Percentiles rank a stretch among this genome's conserved stretches.
phyloP scores from a whole-genome alignment of 1,140 invertebrate genomes.

The Periplaneta americana region DNA sequence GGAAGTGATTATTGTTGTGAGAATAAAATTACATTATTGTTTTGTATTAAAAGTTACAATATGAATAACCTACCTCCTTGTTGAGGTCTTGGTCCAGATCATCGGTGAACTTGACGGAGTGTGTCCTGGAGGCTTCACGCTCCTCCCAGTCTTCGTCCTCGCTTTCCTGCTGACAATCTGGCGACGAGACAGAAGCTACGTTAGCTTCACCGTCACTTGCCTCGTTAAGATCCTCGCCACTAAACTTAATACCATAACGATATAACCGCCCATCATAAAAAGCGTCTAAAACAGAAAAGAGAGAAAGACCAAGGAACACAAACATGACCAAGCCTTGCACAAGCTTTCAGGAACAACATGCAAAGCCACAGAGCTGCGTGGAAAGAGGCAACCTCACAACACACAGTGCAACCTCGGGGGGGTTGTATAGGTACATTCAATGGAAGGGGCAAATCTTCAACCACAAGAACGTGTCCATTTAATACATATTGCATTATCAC shows the following conservation, averaged over 20 bases:
- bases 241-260: slow-evolving; percentile 34
- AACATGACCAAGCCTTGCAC: slow-evolving; percentile 21
- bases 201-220: slow-evolving; percentile 23
- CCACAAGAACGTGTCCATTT: no score
- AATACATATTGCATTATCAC: no score
- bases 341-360: slow-evolving; percentile 10
- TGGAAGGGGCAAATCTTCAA: no score
- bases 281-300: slow-evolving; percentile 23
- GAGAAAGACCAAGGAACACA: slow-evolving; percentile 19
- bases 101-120: slow-evolving; percentile 87
- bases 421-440: no score
- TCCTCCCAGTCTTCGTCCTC: slow-evolving; percentile 67
- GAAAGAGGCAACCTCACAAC: no score
- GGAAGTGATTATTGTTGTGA: no score
- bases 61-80: slow-evolving; percentile 58
- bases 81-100: slow-evolving; percentile 56
- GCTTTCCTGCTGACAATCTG: slow-evolving; percentile 17
- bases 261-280: slow-evolving; percentile 38
- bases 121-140: slow-evolving; percentile 70
- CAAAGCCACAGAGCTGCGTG: slow-evolving; percentile 10
- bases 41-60: no score
- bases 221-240: slow-evolving; percentile 22
- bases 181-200: slow-evolving; percentile 23
- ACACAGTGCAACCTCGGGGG: neutral
- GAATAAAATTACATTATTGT: no score